phyloP scores from a whole-genome alignment of 92 coral and sea anemone genomes.

The Palythoa heliodiscus region DNA sequence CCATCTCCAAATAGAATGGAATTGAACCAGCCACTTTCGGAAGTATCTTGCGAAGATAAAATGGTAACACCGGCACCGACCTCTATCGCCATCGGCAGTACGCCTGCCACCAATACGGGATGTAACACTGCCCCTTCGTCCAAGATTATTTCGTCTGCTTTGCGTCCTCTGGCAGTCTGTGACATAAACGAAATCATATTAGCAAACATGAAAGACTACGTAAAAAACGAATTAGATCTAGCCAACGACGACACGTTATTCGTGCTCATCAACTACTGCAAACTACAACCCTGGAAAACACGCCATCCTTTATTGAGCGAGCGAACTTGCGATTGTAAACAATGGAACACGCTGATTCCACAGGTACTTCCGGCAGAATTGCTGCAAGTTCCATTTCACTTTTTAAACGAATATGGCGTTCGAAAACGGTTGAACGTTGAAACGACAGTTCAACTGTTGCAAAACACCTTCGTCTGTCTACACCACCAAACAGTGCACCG shows the following conservation, averaged over 20 bases:
- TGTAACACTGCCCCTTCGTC: neutral
- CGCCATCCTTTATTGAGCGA: neutral
- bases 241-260: neutral
- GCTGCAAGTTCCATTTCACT: neutral
- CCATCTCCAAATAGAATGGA: neutral
- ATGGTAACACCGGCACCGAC: neutral
- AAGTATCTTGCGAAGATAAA: neutral
- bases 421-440: neutral
- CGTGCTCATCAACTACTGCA: neutral
- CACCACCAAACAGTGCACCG: neutral
- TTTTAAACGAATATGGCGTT: neutral
- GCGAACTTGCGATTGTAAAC: neutral
- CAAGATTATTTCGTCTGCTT: neutral
- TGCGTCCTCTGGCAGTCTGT: neutral
- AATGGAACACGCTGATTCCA: neutral
- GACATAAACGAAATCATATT: neutral
- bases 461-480: neutral
- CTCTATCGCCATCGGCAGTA: neutral
- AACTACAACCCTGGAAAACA: neutral
- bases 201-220: neutral
- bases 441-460: neutral
- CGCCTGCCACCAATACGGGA: slow-evolving; percentile 1
- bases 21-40: neutral
- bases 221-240: neutral
- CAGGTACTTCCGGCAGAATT: neutral